Conservation (phyloP, 2,888 invertebrate species). For the Epinotia nisella region DNA sequence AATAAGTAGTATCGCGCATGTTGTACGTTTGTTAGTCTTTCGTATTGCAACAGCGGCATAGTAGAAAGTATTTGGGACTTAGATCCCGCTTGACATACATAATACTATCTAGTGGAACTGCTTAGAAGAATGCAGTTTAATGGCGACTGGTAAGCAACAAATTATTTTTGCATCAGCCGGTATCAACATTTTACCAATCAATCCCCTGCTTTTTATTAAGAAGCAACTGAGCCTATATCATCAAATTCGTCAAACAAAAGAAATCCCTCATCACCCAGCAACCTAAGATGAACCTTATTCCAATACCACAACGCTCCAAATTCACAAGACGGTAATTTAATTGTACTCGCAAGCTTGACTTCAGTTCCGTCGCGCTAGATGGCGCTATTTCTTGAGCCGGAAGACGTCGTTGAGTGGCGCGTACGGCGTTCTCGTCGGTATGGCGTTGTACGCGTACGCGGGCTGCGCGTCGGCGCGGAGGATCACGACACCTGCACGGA, state of each 20-base stretch:
- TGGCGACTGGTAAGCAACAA: no score
- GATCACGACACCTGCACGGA: constrained; percentile 89
- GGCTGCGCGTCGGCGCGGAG: constrained; percentile 91
- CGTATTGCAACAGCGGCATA: no score
- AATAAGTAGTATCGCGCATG: no score
- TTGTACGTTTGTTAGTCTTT: no score
- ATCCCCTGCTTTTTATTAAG: background rate
- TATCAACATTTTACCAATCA: no score
- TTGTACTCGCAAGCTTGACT: constrained; percentile 34
- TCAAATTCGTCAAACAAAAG: background rate
- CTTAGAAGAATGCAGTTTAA: no score
- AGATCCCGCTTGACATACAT: no score
- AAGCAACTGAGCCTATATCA: background rate
- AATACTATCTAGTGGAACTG: no score
- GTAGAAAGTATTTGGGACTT: no score
- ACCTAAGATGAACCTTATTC: constrained; percentile 32
- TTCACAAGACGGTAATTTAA: constrained; percentile 22
- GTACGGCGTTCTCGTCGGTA: constrained; percentile 78
- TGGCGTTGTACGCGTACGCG: constrained; percentile 74
- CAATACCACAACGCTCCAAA: constrained; percentile 6
- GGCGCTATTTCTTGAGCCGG: constrained; percentile 72
- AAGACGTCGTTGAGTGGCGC: constrained; percentile 80
- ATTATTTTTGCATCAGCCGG: no score
- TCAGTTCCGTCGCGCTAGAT: constrained; percentile 50
- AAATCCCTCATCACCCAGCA: background rate